phyloP scores from a whole-genome alignment of 2,797 vertebrate species.

The Malurus leucopterus region DNA sequence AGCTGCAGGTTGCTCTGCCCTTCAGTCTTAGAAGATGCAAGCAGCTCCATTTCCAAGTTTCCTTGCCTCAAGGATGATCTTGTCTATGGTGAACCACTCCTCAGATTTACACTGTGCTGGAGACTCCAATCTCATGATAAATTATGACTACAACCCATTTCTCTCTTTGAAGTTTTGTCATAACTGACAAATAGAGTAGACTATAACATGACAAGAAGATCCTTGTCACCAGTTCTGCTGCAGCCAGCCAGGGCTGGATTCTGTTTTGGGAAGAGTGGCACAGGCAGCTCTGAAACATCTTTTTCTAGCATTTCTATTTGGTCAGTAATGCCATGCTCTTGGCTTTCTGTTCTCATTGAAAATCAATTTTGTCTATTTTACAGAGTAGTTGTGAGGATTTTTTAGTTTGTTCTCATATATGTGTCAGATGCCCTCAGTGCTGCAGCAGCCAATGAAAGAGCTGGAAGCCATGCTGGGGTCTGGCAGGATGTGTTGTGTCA shows the following conservation, averaged over 20 bases:
- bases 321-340: neutral
- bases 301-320: neutral
- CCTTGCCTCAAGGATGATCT: neutral
- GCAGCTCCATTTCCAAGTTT: neutral
- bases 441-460: neutral
- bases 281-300: accelerated
- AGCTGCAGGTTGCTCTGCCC: neutral
- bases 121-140: neutral
- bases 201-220: neutral
- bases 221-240: neutral
- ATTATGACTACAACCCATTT: neutral
- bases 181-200: neutral
- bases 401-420: neutral
- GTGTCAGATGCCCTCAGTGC: neutral
- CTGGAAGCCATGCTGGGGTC: neutral
- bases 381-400: neutral
- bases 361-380: neutral
- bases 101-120: neutral
- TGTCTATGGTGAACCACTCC: neutral
- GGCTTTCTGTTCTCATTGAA: neutral
- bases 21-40: neutral
- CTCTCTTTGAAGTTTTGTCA: neutral
- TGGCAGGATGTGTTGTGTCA: neutral
- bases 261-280: neutral
- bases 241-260: neutral